phyloP scores from a whole-genome alignment of 2,888 invertebrate species.

The Drosophila borealis region DNA sequence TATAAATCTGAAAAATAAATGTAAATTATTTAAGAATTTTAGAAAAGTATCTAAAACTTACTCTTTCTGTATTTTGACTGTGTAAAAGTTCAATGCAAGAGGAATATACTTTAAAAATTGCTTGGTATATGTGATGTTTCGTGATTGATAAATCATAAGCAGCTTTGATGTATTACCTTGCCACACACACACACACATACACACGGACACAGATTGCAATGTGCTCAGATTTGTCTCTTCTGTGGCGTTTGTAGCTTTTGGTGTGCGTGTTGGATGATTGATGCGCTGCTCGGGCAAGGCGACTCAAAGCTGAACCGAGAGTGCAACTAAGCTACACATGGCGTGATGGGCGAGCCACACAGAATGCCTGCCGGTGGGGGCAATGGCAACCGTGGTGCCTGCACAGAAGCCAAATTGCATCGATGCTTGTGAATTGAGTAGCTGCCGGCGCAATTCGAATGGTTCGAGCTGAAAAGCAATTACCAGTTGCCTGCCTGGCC shows the following conservation, averaged over 20 bases:
- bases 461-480: slow-evolving; percentile 61
- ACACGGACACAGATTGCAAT: not conserved
- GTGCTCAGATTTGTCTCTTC: slow-evolving; percentile 36
- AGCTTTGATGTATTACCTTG: not conserved
- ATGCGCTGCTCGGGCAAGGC: slow-evolving; percentile 75
- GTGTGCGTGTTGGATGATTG: slow-evolving; percentile 78
- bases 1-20: not conserved
- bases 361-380: slow-evolving; percentile 44
- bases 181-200: not conserved
- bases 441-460: slow-evolving; percentile 55
- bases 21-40: not conserved
- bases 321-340: slow-evolving; percentile 79
- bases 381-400: slow-evolving; percentile 66
- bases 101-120: not conserved
- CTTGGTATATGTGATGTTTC: not conserved
- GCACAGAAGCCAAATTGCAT: slow-evolving; percentile 83
- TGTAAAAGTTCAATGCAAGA: not conserved
- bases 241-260: slow-evolving; percentile 22
- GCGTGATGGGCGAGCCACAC: slow-evolving; percentile 74
- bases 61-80: not conserved
- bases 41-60: not conserved
- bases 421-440: slow-evolving; percentile 62
- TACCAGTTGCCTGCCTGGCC: slow-evolving; percentile 46
- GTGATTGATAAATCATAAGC: slow-evolving; percentile 13
- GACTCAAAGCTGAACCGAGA: slow-evolving; percentile 72